phyloP scores from a whole-genome alignment of 2,797 vertebrate genomes.

The Anas acuta region DNA sequence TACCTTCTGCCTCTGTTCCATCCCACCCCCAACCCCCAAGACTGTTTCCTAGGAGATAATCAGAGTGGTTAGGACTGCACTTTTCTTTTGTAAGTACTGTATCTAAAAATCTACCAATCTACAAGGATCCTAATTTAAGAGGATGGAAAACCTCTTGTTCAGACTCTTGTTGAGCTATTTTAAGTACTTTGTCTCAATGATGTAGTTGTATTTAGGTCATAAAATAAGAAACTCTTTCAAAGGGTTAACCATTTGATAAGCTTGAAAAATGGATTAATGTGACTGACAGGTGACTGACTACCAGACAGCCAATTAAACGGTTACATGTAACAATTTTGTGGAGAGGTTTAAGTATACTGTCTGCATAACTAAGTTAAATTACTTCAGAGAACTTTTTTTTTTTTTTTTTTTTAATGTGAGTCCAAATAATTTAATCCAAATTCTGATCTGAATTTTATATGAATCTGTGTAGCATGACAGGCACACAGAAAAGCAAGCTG shows the following conservation, averaged over 20 bases:
- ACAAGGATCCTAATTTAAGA: not conserved
- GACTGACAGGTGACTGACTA: conserved; percentile 30
- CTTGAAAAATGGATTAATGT: conserved; percentile 44
- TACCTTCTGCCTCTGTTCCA: not conserved
- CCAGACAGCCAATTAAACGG: conserved; percentile 43
- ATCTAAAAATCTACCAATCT: not conserved
- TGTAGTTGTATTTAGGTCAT: conserved; percentile 13
- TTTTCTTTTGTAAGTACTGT: not conserved
- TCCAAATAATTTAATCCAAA: not conserved
- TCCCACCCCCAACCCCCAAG: not conserved
- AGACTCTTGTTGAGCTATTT: not conserved
- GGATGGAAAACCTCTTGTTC: not conserved
- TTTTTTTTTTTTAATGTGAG: rapidly evolving
- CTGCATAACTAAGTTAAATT: not conserved
- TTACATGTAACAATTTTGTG: not conserved
- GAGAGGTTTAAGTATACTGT: not conserved
- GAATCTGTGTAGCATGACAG: rapidly evolving
- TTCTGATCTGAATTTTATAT: not conserved
- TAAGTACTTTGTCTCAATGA: conserved; percentile 5
- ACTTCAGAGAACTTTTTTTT: not conserved
- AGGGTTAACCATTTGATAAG: conserved; percentile 17
- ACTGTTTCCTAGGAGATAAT: conserved; percentile 26
- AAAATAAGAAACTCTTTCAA: not conserved
- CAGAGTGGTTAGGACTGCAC: not conserved
- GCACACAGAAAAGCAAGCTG: not conserved